phyloP scores from a whole-genome alignment of 2,113 vertebrate species.

The Hepsetus odoe region DNA sequence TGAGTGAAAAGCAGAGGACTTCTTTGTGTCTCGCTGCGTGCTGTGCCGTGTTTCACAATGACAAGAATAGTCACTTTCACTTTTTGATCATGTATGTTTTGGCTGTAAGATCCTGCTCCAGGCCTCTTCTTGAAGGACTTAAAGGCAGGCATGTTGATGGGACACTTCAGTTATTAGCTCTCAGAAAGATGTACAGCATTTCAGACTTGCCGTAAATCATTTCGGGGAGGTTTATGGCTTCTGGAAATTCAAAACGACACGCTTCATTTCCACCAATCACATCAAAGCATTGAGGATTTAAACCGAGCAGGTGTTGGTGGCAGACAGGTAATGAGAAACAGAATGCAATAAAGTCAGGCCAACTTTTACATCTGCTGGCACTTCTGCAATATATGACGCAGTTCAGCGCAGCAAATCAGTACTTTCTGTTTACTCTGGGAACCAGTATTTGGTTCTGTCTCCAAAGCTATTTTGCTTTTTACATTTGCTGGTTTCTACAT shows the following conservation, averaged over 20 bases:
- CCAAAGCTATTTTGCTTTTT: no score
- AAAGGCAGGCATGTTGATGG: no score
- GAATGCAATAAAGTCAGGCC: neutral
- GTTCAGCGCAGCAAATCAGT: neutral
- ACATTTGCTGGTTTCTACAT: no score
- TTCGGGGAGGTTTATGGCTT: neutral
- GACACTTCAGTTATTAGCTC: no score
- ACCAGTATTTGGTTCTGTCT: no score
- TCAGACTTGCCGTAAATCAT: neutral
- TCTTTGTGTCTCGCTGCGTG: no score
- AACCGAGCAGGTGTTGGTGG: neutral
- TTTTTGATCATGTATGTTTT: no score
- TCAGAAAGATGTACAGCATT: neutral
- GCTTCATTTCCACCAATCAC: conserved; percentile 4
- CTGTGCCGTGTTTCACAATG: no score
- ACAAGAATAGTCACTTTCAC: no score
- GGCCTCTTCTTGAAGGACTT: neutral
- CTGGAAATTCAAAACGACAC: neutral
- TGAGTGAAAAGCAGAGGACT: no score
- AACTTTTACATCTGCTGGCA: neutral
- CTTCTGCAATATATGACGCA: neutral
- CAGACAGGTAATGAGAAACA: neutral
- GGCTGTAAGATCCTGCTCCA: neutral
- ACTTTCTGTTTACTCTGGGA: neutral
- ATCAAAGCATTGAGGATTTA: neutral